Conservation (phyloP, 2,888 invertebrate genomes). For the Tineola bisselliella region DNA sequence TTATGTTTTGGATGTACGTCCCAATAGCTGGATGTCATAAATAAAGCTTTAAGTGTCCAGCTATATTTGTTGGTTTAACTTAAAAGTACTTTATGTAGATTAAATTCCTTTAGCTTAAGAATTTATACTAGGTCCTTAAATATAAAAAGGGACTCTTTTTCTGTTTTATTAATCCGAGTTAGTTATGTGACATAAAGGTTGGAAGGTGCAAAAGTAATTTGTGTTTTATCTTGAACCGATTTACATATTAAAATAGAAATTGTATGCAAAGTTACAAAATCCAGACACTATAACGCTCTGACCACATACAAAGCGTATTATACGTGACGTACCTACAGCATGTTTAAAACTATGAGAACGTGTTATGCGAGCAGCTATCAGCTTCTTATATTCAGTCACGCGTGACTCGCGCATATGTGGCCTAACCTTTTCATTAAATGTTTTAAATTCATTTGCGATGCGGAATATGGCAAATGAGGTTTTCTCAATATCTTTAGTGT, state of each 20-base stretch:
- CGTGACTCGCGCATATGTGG: no score
- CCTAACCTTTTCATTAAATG: no score
- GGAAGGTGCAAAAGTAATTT: background rate
- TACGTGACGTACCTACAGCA: no score
- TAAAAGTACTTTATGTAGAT: conserved; percentile 51
- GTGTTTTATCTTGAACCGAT: background rate
- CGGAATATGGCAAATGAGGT: background rate
- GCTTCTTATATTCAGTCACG: no score
- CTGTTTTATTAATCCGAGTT: background rate
- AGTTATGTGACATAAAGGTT: background rate
- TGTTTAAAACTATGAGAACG: no score
- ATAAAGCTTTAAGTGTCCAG: conserved; percentile 32
- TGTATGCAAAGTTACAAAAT: background rate
- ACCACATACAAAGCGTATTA: no score
- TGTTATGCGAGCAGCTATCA: no score
- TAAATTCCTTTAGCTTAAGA: conserved; percentile 27
- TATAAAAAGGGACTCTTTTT: background rate
- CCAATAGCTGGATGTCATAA: conserved; percentile 43
- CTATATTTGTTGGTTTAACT: conserved; percentile 59
- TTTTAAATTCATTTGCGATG: no score
- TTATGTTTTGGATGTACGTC: conserved; percentile 31
- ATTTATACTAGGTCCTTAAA: conserved; percentile 3
- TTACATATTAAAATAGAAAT: background rate
- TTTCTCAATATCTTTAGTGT: background rate
- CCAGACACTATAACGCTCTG: background rate